Base-by-base conservation (phyloP, 2,888 invertebrate genomes). In the Reticulitermes lucifugus region DNA sequence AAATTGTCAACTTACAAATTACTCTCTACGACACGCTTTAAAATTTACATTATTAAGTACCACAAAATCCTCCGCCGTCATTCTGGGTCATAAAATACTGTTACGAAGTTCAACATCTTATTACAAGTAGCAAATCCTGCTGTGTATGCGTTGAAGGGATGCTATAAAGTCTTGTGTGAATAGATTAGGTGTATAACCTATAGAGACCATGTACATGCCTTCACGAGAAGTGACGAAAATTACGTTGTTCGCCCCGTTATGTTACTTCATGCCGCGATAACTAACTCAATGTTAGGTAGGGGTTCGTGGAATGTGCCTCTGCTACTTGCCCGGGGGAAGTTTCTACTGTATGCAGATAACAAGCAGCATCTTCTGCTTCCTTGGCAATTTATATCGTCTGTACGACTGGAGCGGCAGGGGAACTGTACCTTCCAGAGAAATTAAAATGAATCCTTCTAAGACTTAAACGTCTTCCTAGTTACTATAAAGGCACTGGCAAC, bases 281-380 rank as follows among this genome's bases (percentile, higher is more conserved):
- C 81, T 70, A 81, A 79, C 79, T 79, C 46, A 22, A 21, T 43
- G 35, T 75, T 35, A 41, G 25, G 75, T 0, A 51, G 65, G 81
- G 70, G 77, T 46, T 77, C 22, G 77, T 22, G 77, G 51, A 46
- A 73, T 73, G 41, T 73, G 73, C 73, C 73, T 14, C 59, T 60
- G 35, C 80, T 35, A 35, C 18, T 81, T 81, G 81, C 81, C 81
- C 65, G 81, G 41, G 75, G 46, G 73, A 77, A 46, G 77, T n/a
- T 77, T 46, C 77, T 43, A 77, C n/a, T 77, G 10, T 77, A 77
- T 77, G 77, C 81, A 81, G 81, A 81, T 81, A 81, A 81, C 81
- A 81, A 81, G 81, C n/a, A 46, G 22, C 81, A 43, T 81, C 81
- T 81, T 81, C 81, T 43, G 81, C 81, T 81, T 65, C 81, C 81